Evolutionary conservation across 2,113 vertebrate genomes (phyloP).

Genomic region (Lanius ludovicianus): DNA sequence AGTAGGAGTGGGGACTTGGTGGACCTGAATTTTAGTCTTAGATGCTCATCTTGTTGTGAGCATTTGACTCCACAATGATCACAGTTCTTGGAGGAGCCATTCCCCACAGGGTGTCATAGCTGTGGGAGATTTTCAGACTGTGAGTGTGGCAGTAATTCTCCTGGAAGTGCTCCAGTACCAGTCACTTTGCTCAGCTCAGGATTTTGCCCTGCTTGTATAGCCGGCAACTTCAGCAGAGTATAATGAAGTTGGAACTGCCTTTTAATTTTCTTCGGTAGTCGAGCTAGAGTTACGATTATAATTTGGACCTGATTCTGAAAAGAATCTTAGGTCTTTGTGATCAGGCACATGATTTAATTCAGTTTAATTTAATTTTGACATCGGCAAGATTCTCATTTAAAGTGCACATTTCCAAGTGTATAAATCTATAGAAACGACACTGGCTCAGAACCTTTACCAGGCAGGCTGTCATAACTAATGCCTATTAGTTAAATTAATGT

Average conservation of each 20-base stretch:
- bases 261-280: slow-evolving; percentile 60
- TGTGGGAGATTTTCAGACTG: neutral
- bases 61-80: neutral
- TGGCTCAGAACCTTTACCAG: slow-evolving; percentile 55
- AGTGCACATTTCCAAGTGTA: slow-evolving; percentile 35
- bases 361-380: slow-evolving; percentile 60
- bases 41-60: neutral
- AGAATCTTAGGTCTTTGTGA: slow-evolving; percentile 45
- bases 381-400: slow-evolving; percentile 34
- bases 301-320: slow-evolving; percentile 61
- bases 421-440: slow-evolving; percentile 61
- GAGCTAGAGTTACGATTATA: slow-evolving; percentile 37
- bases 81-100: neutral
- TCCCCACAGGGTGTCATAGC: accelerated
- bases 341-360: slow-evolving; percentile 49
- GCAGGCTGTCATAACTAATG: slow-evolving; percentile 61
- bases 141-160: neutral
- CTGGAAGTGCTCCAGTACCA: neutral
- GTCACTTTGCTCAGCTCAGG: neutral
- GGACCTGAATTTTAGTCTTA: neutral
- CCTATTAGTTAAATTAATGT: slow-evolving; percentile 65
- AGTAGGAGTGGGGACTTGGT: neutral
- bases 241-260: slow-evolving; percentile 50
- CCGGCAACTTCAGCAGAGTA: slow-evolving; percentile 9
- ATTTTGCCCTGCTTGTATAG: neutral